Evolutionary conservation across 2,797 vertebrate genomes (phyloP).

Genomic region (Sorex maritimensis): DNA sequence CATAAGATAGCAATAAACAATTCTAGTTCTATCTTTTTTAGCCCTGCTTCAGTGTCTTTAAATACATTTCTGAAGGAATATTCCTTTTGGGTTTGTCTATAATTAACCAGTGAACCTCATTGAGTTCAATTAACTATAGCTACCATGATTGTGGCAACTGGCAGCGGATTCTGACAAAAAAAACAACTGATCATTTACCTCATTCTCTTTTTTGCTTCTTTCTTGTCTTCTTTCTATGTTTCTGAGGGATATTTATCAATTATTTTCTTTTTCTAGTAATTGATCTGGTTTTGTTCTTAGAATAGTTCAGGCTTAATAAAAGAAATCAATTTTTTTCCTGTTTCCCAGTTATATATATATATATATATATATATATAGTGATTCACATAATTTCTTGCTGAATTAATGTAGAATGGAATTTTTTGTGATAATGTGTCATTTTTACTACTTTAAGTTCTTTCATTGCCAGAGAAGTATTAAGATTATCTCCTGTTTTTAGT

Average conservation of each 20-base stretch:
- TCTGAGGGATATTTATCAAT: neutral
- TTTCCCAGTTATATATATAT: neutral
- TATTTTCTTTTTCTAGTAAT: slow-evolving; percentile 8
- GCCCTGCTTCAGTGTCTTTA: slow-evolving; percentile 89
- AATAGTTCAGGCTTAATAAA: slow-evolving; percentile 45
- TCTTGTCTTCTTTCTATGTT: slow-evolving; percentile 14
- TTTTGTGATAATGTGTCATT: slow-evolving; percentile 18
- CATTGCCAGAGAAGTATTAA: neutral
- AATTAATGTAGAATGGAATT: neutral
- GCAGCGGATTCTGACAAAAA: slow-evolving; percentile 67
- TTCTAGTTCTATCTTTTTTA: slow-evolving; percentile 89
- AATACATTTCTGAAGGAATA: slow-evolving; percentile 87
- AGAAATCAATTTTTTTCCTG: slow-evolving; percentile 43
- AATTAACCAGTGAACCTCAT: slow-evolving; percentile 84
- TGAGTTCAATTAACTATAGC: slow-evolving; percentile 87
- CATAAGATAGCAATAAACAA: slow-evolving; percentile 88
- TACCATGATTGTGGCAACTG: slow-evolving; percentile 69
- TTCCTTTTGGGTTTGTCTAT: slow-evolving; percentile 87
- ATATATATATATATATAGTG: slow-evolving; percentile 31
- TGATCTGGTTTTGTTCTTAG: slow-evolving; percentile 45
- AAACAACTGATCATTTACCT: slow-evolving; percentile 72
- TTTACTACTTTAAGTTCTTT: slow-evolving; percentile 26
- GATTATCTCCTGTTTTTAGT: slow-evolving; percentile 45
- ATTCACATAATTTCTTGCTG: neutral
- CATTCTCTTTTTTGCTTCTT: slow-evolving; percentile 80